Evolutionary conservation across 2,797 vertebrate genomes (phyloP), one percentile per base, ranked within the genome.

Genomic region (Gambusia yucatana): DNA sequence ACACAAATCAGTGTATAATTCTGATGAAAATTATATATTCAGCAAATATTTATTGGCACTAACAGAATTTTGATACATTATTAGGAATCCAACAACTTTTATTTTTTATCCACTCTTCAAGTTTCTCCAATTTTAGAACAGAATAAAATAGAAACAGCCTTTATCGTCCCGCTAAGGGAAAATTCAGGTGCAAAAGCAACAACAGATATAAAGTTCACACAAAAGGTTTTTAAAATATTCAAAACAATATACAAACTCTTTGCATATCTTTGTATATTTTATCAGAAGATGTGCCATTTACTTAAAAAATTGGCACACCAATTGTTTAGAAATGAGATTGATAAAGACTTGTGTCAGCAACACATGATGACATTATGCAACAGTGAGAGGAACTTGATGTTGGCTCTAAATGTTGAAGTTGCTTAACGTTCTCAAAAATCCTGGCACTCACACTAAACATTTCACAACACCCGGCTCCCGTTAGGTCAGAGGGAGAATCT

Each of bases 331-430:
- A 74, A 59, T 59, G 36, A 44, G 52, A 39, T 44, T 41, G 25
- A 59, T 59, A 8, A 36, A 41, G 39, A 44, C n/a, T 59, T 73
- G 48, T 63, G 87, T 88, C 89, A 91, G 75, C 28, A 59, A 84
- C 87, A 84, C 91, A 87, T 84, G 85, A 89, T 86, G 80, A 80
- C 80, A 91, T 93, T 92, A 94, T 77, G 90, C 87, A 93, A 95
- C 75, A 20, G 81, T 80, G 83, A 91, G 84, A 86, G 87, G 86
- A 93, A 92, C 88, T 90, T 30, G 13, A 59, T 43, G 28, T 77
- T 87, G 74, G 87, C 61, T 61, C 75, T 76, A 47, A 81, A 65
- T 75, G 73, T 67, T 73, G 67, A 78, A 57, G 75, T 94, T 94
- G 92, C 91, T 79, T 80, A 91, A 95, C 81, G 77, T 91, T 89